These are phyloP conservation scores for Saccostrea echinata DNA, from an alignment of 1,140 invertebrate genomes.

Conservation along the genomic window DNA sequence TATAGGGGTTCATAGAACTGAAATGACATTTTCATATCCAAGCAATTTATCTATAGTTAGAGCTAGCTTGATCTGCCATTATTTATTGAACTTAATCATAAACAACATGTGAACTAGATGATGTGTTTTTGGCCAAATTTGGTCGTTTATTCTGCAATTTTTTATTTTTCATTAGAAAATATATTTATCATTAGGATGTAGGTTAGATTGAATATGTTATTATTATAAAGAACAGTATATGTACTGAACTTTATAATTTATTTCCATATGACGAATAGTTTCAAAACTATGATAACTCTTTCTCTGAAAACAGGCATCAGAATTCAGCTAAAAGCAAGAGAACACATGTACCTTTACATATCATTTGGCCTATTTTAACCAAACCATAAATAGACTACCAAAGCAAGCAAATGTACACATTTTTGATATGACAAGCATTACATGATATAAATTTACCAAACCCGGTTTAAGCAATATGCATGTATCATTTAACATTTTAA, in stretches of 20 bases:
- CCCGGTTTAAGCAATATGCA: slow-evolving; percentile 1
- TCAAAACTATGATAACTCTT: too few species aligned
- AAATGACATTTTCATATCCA: not conserved
- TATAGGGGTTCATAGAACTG: not conserved
- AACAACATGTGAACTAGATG: too few species aligned
- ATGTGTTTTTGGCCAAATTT: too few species aligned
- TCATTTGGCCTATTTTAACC: not conserved
- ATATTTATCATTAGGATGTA: too few species aligned
- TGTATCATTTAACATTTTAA: not conserved
- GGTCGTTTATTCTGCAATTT: too few species aligned
- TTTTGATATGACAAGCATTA: not conserved
- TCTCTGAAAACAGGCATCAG: too few species aligned
- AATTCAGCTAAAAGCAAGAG: not conserved
- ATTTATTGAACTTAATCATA: too few species aligned
- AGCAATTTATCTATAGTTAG: not conserved
- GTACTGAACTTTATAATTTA: too few species aligned
- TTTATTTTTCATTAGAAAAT: too few species aligned
- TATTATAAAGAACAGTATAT: too few species aligned
- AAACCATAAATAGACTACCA: not conserved
- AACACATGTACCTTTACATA: not conserved
- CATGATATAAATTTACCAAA: not conserved
- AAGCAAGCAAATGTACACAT: not conserved
- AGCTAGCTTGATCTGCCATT: not conserved
- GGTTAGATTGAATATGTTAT: too few species aligned
- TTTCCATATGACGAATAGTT: too few species aligned